phyloP scores from a whole-genome alignment of 1,140 invertebrate species.

The Pectinophora gossypiella region DNA sequence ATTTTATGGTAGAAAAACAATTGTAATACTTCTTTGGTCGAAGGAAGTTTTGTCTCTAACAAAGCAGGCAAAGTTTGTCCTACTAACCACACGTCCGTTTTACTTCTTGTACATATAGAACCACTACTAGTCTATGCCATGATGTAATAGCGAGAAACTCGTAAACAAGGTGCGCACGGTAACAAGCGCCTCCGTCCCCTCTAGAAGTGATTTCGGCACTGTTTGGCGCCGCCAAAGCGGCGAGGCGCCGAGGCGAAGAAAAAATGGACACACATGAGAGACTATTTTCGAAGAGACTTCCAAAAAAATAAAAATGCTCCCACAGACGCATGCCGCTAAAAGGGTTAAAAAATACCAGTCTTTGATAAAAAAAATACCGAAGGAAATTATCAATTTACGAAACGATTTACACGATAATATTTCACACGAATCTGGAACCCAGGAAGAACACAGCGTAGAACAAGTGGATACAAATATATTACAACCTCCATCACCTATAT shows the following conservation, averaged over 20 bases:
- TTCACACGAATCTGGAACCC: background rate
- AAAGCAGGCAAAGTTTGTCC: too few relatives aligned
- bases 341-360: slow-evolving; percentile 14
- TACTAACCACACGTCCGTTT: too few relatives aligned
- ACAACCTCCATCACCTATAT: background rate
- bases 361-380: slow-evolving; percentile 13
- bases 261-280: slow-evolving; percentile 23
- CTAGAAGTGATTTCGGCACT: too few relatives aligned
- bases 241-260: slow-evolving; percentile 17
- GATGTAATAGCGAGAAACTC: too few relatives aligned
- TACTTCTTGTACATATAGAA: too few relatives aligned
- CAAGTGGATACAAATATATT: background rate
- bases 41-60: too few relatives aligned
- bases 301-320: slow-evolving; percentile 16
- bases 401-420: background rate
- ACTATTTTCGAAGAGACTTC: slow-evolving; percentile 16
- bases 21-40: too few relatives aligned
- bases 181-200: too few relatives aligned
- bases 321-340: slow-evolving; percentile 5
- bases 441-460: background rate
- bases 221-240: too few relatives aligned
- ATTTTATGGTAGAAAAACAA: too few relatives aligned
- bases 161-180: too few relatives aligned
- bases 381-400: slow-evolving; percentile 13
- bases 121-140: too few relatives aligned